Evolutionary conservation across 2,888 invertebrate species (phyloP), one percentile per base, ranked within the genome.

Genomic region (Pyrrhia umbra): DNA sequence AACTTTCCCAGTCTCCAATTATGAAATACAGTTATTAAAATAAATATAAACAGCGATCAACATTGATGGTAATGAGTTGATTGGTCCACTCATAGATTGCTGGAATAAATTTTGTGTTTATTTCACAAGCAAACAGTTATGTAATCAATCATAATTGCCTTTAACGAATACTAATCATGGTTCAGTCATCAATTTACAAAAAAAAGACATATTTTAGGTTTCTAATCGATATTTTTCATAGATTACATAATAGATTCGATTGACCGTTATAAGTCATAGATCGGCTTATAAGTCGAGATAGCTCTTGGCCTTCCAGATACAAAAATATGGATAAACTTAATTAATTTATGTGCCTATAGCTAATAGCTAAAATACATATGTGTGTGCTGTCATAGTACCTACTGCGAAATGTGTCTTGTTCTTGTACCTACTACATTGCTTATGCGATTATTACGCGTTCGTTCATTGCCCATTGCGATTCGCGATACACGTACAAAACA

Each of bases 11-110:
- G 21, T 16, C 10, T 6, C n/a, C 9, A 27, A 25, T 54, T 34
- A 21, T 67, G 34, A 43, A 56, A 56, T 45, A 21, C 55, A 54
- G n/a, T 34, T 23, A 20, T 62, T 58, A 55, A 66, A 54, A 66
- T 62, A 67, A 66, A 27, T 56, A 66, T 62, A 55, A 66, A 43
- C 40, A 39, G 37, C 47, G 10, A n/a, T 21, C 34, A 60, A 61
- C 23, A 51, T 10, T 42, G 39, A 40, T 21, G 21, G 5, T 68
- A 34, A 49, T 68, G 21, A 20, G 27, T 15, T 49, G 21, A 68
- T 50, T 27, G 16, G 8, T 59, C 3, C 16, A 27, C n/a, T 52
- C 25, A 30, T 0, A 21, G 42, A 39, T 45, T 23, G 34, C 55
- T 67, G 18, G 8, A 9, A 56, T 20, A 45, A 46, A 63, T 67